Conservation (phyloP, 2,888 invertebrate species). For the Lomographa bimaculata region DNA sequence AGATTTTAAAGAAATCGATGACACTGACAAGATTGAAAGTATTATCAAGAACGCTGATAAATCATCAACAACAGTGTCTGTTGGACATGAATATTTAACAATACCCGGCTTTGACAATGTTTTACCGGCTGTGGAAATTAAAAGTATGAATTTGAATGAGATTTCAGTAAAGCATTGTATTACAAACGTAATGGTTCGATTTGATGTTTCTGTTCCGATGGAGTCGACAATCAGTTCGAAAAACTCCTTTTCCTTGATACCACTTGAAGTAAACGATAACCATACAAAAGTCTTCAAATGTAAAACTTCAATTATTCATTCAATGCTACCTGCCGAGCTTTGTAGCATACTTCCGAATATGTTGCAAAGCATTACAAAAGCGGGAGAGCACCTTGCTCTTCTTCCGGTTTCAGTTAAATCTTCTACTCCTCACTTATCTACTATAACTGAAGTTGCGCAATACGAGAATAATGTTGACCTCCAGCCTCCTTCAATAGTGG, state of each 20-base stretch:
- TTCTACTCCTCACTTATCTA: conserved; percentile 39
- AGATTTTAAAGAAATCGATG: too few relatives aligned
- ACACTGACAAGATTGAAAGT: too few relatives aligned
- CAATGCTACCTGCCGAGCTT: conserved; percentile 66
- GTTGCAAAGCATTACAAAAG: conserved; percentile 47
- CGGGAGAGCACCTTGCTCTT: conserved; percentile 25
- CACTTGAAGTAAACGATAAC: conserved; percentile 43
- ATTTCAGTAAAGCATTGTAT: conserved; percentile 61
- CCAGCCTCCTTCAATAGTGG: conserved; percentile 16
- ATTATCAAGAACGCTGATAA: too few relatives aligned
- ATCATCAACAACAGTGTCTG: too few relatives aligned
- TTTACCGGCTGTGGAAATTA: conserved; percentile 51
- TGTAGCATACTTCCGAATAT: conserved; percentile 66
- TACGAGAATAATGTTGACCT: conserved; percentile 25
- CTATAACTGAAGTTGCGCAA: conserved; percentile 41
- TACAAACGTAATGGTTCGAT: conserved; percentile 62
- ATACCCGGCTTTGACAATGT: conserved; percentile 57
- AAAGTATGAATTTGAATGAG: conserved; percentile 53
- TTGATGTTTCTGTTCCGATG: conserved; percentile 56
- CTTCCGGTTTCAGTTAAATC: conserved; percentile 32
- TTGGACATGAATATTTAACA: too few relatives aligned
- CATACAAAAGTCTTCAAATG: conserved; percentile 60
- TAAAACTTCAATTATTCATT: conserved; percentile 59
- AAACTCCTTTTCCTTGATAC: conserved; percentile 44
- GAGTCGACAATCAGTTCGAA: conserved; percentile 33